A percentile compares a stretch with the other conserved stretches of the same genome.
These are phyloP conservation scores for Crax fasciolata DNA, from an alignment of 2,797 vertebrate species.

Conservation along the genomic window DNA sequence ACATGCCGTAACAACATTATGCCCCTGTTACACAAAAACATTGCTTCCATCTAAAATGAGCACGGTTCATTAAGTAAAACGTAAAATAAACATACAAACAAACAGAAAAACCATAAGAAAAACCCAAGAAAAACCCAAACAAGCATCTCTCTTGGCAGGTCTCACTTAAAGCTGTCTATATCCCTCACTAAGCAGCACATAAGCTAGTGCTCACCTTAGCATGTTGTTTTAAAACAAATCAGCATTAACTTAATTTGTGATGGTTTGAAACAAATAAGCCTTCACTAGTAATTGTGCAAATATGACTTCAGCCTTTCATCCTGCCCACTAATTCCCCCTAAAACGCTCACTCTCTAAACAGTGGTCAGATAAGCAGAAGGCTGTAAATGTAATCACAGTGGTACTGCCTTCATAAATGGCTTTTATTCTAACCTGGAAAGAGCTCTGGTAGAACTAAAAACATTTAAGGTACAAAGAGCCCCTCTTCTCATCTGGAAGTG, in stretches of 20 bases:
- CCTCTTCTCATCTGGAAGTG: background rate
- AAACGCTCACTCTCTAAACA: background rate
- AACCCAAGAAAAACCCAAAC: background rate
- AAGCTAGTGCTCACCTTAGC: background rate
- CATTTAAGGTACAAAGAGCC: background rate
- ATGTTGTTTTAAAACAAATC: background rate
- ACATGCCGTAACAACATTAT: background rate
- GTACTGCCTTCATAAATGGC: background rate
- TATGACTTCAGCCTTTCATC: background rate
- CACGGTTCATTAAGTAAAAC: background rate
- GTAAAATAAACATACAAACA: too few species aligned
- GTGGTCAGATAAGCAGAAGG: background rate
- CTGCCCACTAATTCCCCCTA: background rate
- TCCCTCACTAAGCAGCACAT: background rate
- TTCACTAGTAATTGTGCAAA: background rate
- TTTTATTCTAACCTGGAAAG: background rate
- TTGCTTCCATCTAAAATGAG: background rate
- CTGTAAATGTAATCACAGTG: accelerated
- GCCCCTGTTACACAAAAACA: background rate
- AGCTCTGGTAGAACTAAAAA: background rate
- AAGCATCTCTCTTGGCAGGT: background rate
- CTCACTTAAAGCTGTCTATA: background rate
- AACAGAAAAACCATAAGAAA: background rate
- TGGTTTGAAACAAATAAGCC: background rate
- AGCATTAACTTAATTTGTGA: background rate